Evolutionary conservation across 2,113 vertebrate genomes (phyloP).

Genomic region (Lasiurus cinereus): DNA sequence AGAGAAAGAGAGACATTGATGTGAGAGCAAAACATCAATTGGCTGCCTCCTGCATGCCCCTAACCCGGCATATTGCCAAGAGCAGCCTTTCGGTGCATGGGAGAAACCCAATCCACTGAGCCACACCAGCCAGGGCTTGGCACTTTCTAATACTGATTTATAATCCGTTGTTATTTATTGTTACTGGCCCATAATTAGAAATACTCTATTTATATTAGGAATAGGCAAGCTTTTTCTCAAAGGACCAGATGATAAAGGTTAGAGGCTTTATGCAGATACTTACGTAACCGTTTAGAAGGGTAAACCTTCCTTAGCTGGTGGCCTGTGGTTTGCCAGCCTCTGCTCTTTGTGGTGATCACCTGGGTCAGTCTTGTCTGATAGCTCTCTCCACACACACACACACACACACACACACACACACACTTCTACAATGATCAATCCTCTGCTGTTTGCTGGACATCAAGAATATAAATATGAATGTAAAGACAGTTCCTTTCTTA

Average conservation of each 20-base stretch:
- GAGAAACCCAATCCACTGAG: too few species aligned
- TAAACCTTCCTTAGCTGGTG: neutral
- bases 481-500: neutral
- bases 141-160: neutral
- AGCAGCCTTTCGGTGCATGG: too few species aligned
- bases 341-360: neutral
- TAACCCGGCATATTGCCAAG: too few species aligned
- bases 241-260: neutral
- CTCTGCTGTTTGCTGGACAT: neutral
- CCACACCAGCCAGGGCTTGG: neutral
- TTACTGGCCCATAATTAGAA: neutral
- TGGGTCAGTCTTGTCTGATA: neutral
- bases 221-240: conserved; percentile 1
- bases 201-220: neutral
- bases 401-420: neutral
- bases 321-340: neutral
- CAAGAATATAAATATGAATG: neutral
- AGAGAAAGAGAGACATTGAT: too few species aligned
- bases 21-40: too few species aligned
- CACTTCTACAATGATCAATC: neutral
- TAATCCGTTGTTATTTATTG: neutral
- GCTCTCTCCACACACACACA: neutral
- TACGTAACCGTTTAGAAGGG: neutral
- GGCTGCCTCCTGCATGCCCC: too few species aligned
- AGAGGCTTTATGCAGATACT: neutral